These are phyloP conservation scores for Menidia menidia DNA, from an alignment of 2,797 vertebrate species.

Conservation along the genomic window DNA sequence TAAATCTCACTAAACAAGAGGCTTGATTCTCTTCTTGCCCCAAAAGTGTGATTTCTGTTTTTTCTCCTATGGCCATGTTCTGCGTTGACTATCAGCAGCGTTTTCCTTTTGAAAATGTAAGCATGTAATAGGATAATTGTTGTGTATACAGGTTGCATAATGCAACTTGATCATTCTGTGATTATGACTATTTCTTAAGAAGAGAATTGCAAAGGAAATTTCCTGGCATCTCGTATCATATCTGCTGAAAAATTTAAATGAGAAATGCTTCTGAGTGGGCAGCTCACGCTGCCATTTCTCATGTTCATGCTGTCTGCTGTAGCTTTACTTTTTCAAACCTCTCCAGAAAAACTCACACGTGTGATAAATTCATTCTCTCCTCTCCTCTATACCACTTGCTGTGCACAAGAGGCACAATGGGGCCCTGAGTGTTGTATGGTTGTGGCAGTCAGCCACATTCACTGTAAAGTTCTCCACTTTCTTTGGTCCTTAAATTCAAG, in stretches of 20 bases:
- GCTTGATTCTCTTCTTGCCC: no score
- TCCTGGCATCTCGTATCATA: conserved; percentile 32
- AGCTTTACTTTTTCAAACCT: conserved; percentile 58
- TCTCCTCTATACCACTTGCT: conserved; percentile 57
- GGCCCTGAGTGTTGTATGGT: conserved; percentile 67
- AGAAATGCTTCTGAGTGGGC: conserved; percentile 36
- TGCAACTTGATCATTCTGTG: no score
- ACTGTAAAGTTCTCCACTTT: conserved; percentile 47
- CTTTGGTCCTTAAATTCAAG: conserved; percentile 17
- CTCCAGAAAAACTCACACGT: conserved; percentile 73
- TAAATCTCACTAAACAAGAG: no score
- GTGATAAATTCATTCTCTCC: conserved; percentile 69
- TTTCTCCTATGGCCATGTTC: no score
- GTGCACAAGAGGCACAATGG: conserved; percentile 63
- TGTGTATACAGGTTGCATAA: no score
- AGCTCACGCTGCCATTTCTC: background rate
- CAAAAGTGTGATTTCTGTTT: no score
- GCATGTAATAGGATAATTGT: no score
- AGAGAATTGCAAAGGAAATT: conserved; percentile 23
- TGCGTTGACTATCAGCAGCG: no score
- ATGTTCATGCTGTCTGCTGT: conserved; percentile 11
- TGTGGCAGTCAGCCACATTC: conserved; percentile 50
- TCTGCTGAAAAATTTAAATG: conserved; percentile 46
- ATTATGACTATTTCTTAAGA: no score
- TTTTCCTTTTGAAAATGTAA: no score